Evolutionary conservation across 2,797 vertebrate species (phyloP).

Genomic region (Phoebastria nigripes): DNA sequence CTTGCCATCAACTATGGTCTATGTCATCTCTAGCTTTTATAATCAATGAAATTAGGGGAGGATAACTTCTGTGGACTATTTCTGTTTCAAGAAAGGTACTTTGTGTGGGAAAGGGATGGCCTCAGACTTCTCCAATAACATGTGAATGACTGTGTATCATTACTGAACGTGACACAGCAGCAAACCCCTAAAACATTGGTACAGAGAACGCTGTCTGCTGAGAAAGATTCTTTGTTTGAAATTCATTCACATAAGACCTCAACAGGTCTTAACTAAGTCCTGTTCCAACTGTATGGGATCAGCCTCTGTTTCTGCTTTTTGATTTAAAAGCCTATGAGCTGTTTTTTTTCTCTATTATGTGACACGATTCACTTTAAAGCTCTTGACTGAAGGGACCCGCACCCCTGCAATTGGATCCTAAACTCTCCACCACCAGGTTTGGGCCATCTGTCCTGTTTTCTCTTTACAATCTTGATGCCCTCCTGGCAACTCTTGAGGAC

Average conservation of each 20-base stretch:
- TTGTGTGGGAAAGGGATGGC: background rate
- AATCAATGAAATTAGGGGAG: background rate
- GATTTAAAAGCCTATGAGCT: background rate
- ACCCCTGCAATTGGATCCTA: background rate
- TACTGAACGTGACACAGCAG: background rate
- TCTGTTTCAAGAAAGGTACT: background rate
- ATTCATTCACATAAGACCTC: background rate
- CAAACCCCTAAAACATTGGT: background rate
- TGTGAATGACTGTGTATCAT: background rate
- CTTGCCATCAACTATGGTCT: background rate
- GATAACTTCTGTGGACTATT: background rate
- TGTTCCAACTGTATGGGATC: background rate
- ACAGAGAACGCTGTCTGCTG: background rate
- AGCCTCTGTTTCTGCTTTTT: background rate
- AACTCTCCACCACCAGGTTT: background rate
- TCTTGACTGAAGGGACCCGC: background rate
- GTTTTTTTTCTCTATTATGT: background rate
- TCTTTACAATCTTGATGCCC: background rate
- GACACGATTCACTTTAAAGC: background rate
- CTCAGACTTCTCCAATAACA: background rate
- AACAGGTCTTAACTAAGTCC: background rate
- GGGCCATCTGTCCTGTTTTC: background rate
- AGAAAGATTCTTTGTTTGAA: background rate
- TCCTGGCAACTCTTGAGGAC: background rate
- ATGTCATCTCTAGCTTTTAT: background rate